phyloP scores from a whole-genome alignment of 2,113 vertebrate species.

The Syngnathus scovelli region DNA sequence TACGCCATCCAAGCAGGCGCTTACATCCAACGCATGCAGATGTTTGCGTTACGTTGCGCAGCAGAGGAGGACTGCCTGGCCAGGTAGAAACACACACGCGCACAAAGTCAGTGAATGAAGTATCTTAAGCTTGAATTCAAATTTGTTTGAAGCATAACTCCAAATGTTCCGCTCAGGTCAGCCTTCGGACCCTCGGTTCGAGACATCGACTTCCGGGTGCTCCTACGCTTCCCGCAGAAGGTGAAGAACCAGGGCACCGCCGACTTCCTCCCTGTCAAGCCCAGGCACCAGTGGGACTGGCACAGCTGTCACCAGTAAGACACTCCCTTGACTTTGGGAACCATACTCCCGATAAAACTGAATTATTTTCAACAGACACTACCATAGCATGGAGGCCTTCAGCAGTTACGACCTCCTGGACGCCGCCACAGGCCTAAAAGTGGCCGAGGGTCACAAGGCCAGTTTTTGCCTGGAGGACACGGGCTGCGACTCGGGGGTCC shows the following conservation, averaged over 20 bases:
- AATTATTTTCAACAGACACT: conserved; percentile 60
- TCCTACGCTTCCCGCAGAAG: conserved; percentile 79
- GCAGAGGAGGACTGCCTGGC: conserved; percentile 81
- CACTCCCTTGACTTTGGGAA: background rate
- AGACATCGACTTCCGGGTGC: conserved; percentile 74
- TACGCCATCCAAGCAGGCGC: conserved; percentile 79
- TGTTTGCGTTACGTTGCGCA: conserved; percentile 79
- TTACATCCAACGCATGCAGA: conserved; percentile 76
- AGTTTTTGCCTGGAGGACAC: conserved; percentile 85
- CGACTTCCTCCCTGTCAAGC: conserved; percentile 78
- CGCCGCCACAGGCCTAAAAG: conserved; percentile 56
- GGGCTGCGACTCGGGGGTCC: conserved; percentile 69
- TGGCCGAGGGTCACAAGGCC: conserved; percentile 82
- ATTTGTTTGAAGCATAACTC: no score
- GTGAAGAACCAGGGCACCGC: conserved; percentile 78
- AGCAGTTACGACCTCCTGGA: conserved; percentile 81
- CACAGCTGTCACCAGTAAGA: conserved; percentile 84
- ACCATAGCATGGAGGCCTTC: conserved; percentile 84
- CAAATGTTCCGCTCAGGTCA: conserved; percentile 67
- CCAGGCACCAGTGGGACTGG: conserved; percentile 80
- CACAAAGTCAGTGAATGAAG: conserved; percentile 20
- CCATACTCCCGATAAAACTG: background rate
- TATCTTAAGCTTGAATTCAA: background rate
- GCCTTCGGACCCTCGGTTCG: conserved; percentile 68
- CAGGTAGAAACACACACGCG: conserved; percentile 61